Conservation (phyloP, 2,797 vertebrate genomes). For the Sebastes oblongus region DNA sequence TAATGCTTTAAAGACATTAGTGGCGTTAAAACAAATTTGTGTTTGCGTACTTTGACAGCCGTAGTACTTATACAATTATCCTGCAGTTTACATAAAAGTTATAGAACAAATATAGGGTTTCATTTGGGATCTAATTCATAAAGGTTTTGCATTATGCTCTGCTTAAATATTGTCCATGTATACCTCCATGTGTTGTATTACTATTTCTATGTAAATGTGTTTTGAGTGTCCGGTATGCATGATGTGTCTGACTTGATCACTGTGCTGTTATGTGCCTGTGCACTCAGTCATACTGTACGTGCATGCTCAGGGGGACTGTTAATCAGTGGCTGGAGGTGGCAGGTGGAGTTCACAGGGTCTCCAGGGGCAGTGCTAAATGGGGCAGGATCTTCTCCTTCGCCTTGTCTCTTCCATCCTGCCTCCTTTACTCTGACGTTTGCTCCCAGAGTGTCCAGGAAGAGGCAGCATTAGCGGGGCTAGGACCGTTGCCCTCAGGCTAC, state of each 20-base stretch:
- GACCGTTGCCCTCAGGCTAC: slow-evolving; percentile 30
- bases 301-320: slow-evolving; percentile 52
- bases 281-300: slow-evolving; percentile 20
- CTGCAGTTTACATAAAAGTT: neutral
- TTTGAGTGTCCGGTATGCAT: slow-evolving; percentile 48
- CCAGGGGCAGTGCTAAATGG: slow-evolving; percentile 51
- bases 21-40: no score
- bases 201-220: slow-evolving; percentile 7
- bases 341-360: slow-evolving; percentile 46
- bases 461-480: slow-evolving; percentile 33
- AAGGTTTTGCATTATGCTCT: neutral
- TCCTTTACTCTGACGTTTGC: slow-evolving; percentile 56
- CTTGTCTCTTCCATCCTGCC: slow-evolving; percentile 56
- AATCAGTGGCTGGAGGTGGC: slow-evolving; percentile 54
- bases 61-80: neutral
- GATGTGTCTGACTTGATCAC: slow-evolving; percentile 37
- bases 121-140: neutral
- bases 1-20: no score
- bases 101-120: neutral
- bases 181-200: slow-evolving; percentile 5
- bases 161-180: slow-evolving; percentile 1
- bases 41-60: no score
- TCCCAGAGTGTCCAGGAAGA: slow-evolving; percentile 51
- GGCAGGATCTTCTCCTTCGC: slow-evolving; percentile 46
- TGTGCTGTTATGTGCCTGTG: slow-evolving; percentile 34